phyloP scores from a whole-genome alignment of 30 jellyfish, hydroid and myxozoan species.

The Chrysaora quinquecirrha region DNA sequence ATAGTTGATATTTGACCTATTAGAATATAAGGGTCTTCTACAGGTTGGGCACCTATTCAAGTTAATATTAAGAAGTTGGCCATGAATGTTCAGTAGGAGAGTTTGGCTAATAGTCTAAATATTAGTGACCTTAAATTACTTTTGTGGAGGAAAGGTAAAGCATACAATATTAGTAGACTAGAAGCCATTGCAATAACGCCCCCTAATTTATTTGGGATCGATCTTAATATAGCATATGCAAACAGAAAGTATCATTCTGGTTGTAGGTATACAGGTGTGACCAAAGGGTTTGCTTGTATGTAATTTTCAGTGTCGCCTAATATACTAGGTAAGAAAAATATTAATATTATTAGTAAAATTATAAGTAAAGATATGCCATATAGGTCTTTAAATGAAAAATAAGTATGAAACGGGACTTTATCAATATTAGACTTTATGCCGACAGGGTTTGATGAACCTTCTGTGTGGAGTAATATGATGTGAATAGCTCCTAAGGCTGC shows the following conservation, averaged over 20 bases:
- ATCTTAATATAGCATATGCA: slow-evolving; percentile 50
- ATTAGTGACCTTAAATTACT: neutral
- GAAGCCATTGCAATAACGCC: slow-evolving; percentile 52
- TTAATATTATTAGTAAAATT: neutral
- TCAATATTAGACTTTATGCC: slow-evolving; percentile 39
- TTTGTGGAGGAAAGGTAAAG: neutral
- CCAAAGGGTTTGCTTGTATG: slow-evolving; percentile 55
- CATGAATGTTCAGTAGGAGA: slow-evolving; percentile 20
- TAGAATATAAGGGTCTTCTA: slow-evolving; percentile 44
- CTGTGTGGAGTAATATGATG: slow-evolving; percentile 11
- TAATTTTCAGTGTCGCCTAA: slow-evolving; percentile 62
- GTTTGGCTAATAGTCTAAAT: slow-evolving; percentile 18
- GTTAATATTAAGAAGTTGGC: slow-evolving; percentile 21
- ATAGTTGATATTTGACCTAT: slow-evolving; percentile 36
- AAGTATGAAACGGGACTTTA: slow-evolving; percentile 48
- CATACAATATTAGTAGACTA: neutral
- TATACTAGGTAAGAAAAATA: slow-evolving; percentile 19
- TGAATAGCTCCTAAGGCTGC: slow-evolving; percentile 26
- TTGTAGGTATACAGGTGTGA: slow-evolving; percentile 45
- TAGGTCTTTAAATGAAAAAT: slow-evolving; percentile 43
- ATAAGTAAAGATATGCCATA: neutral
- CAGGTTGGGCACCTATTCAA: slow-evolving; percentile 59
- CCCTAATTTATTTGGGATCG: slow-evolving; percentile 53
- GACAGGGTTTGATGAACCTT: slow-evolving; percentile 52
- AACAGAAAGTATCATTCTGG: slow-evolving; percentile 67